Conservation (phyloP, 2,113 vertebrate species). For the Colius striatus region DNA sequence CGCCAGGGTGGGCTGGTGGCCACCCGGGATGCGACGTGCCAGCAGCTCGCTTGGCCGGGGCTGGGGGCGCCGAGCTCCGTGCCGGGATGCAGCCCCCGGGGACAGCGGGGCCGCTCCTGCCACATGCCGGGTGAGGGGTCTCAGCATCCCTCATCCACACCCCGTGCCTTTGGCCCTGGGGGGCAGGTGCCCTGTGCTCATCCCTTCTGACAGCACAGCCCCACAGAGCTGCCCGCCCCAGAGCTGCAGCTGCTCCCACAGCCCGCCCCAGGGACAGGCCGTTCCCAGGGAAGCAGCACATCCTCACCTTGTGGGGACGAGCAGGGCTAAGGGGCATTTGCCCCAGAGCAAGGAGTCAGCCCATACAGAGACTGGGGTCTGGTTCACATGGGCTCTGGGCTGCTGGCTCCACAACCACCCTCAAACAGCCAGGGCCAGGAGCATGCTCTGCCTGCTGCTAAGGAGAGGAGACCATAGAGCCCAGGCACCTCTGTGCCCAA, state of each 20-base stretch:
- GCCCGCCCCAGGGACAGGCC: accelerated
- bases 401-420: neutral
- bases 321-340: neutral
- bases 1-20: accelerated
- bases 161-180: accelerated
- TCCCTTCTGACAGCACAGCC: neutral
- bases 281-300: neutral
- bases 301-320: neutral
- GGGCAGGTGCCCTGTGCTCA: accelerated
- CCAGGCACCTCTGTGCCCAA: neutral
- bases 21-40: neutral
- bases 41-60: neutral
- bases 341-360: neutral
- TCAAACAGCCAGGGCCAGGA: neutral
- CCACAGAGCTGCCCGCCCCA: neutral
- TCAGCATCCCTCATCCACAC: neutral
- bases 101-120: accelerated
- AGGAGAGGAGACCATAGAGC: neutral
- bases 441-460: neutral
- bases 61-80: accelerated
- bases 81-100: neutral
- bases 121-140: neutral
- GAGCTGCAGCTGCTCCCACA: neutral
- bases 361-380: neutral
- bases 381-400: neutral